phyloP scores from a whole-genome alignment of 2,797 vertebrate species.

The Pempheris klunzingeri region DNA sequence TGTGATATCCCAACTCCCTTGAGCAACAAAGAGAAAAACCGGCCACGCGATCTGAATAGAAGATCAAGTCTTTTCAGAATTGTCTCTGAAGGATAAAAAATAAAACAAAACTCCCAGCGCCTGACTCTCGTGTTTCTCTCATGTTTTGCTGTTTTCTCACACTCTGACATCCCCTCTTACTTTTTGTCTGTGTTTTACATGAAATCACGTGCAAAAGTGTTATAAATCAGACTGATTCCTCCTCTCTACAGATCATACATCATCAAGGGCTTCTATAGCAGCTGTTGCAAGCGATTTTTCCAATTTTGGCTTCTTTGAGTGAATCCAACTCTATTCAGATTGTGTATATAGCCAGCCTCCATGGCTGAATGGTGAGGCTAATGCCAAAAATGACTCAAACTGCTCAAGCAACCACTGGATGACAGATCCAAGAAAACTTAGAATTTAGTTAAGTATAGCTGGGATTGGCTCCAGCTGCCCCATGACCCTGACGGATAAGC shows the following conservation, averaged over 20 bases:
- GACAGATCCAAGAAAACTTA: background rate
- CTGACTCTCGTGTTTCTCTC: background rate
- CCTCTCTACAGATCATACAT: background rate
- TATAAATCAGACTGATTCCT: background rate
- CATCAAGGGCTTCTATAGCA: background rate
- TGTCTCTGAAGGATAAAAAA: slow-evolving; percentile 19
- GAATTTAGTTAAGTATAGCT: too few relatives aligned
- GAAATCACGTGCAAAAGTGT: too few relatives aligned
- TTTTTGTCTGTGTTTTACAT: background rate
- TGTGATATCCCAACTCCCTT: slow-evolving; percentile 44
- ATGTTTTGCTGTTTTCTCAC: slow-evolving; percentile 7
- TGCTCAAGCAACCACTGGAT: background rate
- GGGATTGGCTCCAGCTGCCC: too few relatives aligned
- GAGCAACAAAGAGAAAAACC: slow-evolving; percentile 34
- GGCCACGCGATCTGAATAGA: slow-evolving; percentile 14
- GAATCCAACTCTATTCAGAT: background rate
- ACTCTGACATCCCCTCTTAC: background rate
- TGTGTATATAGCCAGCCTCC: background rate
- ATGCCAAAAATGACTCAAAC: background rate
- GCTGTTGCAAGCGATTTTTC: background rate
- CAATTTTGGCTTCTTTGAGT: background rate
- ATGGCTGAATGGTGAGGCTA: background rate
- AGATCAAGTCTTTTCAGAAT: slow-evolving; percentile 38
- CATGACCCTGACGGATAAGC: too few relatives aligned
- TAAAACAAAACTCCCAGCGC: background rate